Base-by-base conservation (phyloP, 2,888 invertebrate genomes). In the Melikaiella ostensackeni region DNA sequence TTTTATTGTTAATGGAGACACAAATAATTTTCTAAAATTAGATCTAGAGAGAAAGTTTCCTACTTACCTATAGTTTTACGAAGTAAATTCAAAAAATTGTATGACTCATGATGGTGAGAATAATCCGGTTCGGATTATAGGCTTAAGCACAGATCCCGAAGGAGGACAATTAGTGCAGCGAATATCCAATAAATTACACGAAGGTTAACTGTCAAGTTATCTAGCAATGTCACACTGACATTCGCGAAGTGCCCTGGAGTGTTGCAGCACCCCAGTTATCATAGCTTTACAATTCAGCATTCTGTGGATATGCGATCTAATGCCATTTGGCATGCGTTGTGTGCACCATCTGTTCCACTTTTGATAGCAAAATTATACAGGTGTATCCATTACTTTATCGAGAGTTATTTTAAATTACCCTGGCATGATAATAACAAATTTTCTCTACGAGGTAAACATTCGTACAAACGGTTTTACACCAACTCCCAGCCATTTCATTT, bases 221-320 rank as follows among this genome's bases (percentile, higher is more conserved):
- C 79, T 81, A 80, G 79, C 78, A 75, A 80, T 81, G 81, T 78
- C 75, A 62, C 50, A 50, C 59, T 62, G 77, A 77, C 75, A 76
- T 59, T 63, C 35, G 24, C 59, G n/a, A 59, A 76, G 46, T 83
- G 74, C 75, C 79, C 77, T 66, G 76, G 74, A 76, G 75, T 64
- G 76, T 78, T 78, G 75, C 78, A 33, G 63, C 42, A 76, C 75
- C 75, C 62, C 77, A 77, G 76, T 70, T 70, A 33, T 50, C 50
- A 70, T 46, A 46, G 27, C 38, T 66, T 66, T 30, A 30, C 50
- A 6, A 70, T 70, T 70, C n/a, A 70, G 30, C 27, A 50, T 50
- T 70, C 30, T 70, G 19, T 4, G 30, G 83, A 79, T 84, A 79
- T 79, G 77, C 80, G 78, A 81, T 80, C 78, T 76, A 77, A 80